Base-by-base conservation (phyloP, 2,113 vertebrate species). In the Marmota monax region DNA sequence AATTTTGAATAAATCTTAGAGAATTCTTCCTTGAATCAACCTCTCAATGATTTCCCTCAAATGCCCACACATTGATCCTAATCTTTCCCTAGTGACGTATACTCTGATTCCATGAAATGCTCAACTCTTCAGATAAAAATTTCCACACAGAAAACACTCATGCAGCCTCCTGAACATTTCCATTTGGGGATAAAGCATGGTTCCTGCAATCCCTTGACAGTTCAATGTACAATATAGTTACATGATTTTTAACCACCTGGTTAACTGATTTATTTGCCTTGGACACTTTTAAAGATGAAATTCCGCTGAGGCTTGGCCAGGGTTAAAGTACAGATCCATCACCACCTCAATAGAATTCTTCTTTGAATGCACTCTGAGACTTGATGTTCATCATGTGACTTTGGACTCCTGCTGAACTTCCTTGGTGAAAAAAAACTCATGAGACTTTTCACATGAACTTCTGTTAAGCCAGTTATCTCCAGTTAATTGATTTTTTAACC, bases 371-470 rank as follows among this genome's bases (percentile, higher is more conserved):
- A 7, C 39, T 73, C 37, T 42, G n/a, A 78, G 34, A 70, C 53
- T 51, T n/a, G 20, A 4, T 45, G 86, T 29, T 53, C 17, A 7
- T 78, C 82, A 65, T 42, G 14, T 84, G 91, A 87, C 23, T 7
- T 3, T 77, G 23, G 63, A 67, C 10, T 80, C 37, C 7, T 51
- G 9, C 11, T 85, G 53, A 88, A 77, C 45, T 88, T 90, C 78
- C 67, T 6, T 42, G 12, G 77, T 69, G 32, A 77, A 77, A 73
- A 95, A 73, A 95, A 77, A 22, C 88, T 42, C 78, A 20, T 78
- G 82, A 96, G 77, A 90, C 48, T 92, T 96, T 92, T 78, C 93
- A 87, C 85, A 85, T 85, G 91, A 88, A 88, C 67, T 88, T 90
- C 80, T 85, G 11, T 86, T 82, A 93, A 90, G 65, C n/a, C 51